Evolutionary conservation across 2,797 vertebrate genomes (phyloP).

Genomic region (Tapera naevia): DNA sequence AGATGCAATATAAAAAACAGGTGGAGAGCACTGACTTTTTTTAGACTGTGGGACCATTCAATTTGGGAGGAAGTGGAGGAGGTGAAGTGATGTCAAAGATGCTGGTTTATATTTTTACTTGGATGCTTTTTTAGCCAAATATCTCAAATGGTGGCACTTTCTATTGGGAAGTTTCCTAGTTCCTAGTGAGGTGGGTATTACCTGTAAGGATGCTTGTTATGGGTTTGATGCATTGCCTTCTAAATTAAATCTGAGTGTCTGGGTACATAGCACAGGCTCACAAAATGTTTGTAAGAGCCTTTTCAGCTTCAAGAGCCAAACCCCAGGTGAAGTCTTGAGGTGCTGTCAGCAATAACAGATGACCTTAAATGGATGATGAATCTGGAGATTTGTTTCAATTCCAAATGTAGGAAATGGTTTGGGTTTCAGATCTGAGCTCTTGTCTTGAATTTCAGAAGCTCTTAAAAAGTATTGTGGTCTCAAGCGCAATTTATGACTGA

Average conservation of each 20-base stretch:
- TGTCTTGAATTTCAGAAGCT: background rate
- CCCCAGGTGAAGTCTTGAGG: background rate
- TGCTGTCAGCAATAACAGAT: background rate
- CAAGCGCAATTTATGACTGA: background rate
- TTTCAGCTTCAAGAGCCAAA: background rate
- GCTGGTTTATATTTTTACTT: background rate
- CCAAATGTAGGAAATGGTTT: background rate
- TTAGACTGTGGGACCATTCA: background rate
- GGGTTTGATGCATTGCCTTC: background rate
- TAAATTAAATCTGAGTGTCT: background rate
- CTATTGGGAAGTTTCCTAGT: background rate
- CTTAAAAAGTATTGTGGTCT: background rate
- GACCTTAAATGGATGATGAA: background rate
- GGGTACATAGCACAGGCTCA: background rate
- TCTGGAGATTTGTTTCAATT: conserved; percentile 1
- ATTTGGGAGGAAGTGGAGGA: background rate
- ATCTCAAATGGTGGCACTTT: background rate
- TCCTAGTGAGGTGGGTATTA: background rate
- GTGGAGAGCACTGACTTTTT: rapidly evolving
- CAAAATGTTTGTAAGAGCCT: background rate
- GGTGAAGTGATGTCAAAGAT: background rate
- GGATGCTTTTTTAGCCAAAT: background rate
- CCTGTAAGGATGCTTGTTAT: background rate
- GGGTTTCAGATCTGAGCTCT: background rate
- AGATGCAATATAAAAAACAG: background rate